phyloP scores from a whole-genome alignment of 2,888 invertebrate genomes.

The Pristionchus arcanus region DNA sequence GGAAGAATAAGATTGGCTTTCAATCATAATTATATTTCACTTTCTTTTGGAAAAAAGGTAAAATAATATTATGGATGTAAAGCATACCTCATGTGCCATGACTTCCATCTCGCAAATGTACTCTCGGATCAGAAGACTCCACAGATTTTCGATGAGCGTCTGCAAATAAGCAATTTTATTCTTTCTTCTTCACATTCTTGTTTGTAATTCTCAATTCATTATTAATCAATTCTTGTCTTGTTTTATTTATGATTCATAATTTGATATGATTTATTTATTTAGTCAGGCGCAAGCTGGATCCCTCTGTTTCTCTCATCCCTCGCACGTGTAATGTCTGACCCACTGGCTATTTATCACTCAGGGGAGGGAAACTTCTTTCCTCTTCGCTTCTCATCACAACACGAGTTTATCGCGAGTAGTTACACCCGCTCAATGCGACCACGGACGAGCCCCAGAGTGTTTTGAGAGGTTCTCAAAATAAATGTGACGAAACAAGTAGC shows the following conservation, averaged over 20 bases:
- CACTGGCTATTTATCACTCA: neutral
- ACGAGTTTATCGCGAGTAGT: conserved; percentile 1
- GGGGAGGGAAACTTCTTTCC: neutral
- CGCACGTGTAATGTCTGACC: conserved; percentile 2
- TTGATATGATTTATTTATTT: no score
- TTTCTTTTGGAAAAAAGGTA: neutral
- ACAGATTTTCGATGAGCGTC: conserved; percentile 53
- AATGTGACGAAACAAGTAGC: no score
- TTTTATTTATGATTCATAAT: no score
- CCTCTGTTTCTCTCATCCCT: no score
- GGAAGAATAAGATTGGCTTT: no score
- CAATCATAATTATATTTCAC: no score
- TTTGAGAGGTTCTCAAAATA: no score
- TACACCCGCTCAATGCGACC: neutral
- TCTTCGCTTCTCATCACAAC: neutral
- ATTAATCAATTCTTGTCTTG: no score
- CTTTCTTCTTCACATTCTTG: no score
- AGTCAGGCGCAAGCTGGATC: no score
- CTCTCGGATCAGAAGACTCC: conserved; percentile 48
- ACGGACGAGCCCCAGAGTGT: neutral
- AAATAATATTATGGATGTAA: neutral
- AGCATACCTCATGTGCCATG: conserved; percentile 34
- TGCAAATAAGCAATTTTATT: neutral
- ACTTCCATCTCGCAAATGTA: conserved; percentile 53
- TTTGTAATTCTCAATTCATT: no score